Base-by-base conservation (phyloP, 92 coral and sea anemone genomes). In the Ricordea florida region DNA sequence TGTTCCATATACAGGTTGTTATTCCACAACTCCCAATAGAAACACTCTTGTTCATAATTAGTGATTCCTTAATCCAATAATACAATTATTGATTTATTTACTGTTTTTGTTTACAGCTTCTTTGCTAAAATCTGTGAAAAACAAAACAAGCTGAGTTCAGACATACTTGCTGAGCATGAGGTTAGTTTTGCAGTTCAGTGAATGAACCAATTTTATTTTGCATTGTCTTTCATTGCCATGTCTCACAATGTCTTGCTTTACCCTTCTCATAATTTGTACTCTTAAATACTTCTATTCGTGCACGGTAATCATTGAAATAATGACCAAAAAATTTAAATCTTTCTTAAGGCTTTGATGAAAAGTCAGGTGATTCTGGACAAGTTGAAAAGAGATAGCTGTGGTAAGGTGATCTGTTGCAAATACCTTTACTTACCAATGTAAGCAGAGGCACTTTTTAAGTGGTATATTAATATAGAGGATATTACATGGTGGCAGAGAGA, bases 91-190 rank as follows among this genome's bases (percentile, higher is more conserved):
- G n/a, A n/a, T n/a, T n/a, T n/a, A n/a, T n/a, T n/a, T n/a, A n/a
- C n/a, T n/a, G n/a, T n/a, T n/a, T n/a, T n/a, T n/a, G n/a, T 4
- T 76, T 70, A 31, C 60, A 92, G 97, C 18, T 66, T 58, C 2
- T 59, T 78, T 69, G 89, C 87, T 11, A 27, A 30, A 23, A 40
- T 75, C 10, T 78, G 83, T 75, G 85, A 61, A 22, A 70, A 55
- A 44, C 93, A 92, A 45, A 70, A 86, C 53, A 79, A 87, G 44
- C 62, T 93, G 33, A 85, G 93, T 34, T 67, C 80, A 29, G 83
- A 84, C 22, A 83, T 93, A 34, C 93, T 86, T 27, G 79, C 80
- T 74, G 77, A 93, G 20, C 92, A 83, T 37, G 80, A 93, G 98
- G 98, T 93, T n/a, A 37, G 65, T 15, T 5, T 35, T n/a, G n/a